phyloP scores from a whole-genome alignment of 2,113 vertebrate genomes.

The Nibea albiflora region DNA sequence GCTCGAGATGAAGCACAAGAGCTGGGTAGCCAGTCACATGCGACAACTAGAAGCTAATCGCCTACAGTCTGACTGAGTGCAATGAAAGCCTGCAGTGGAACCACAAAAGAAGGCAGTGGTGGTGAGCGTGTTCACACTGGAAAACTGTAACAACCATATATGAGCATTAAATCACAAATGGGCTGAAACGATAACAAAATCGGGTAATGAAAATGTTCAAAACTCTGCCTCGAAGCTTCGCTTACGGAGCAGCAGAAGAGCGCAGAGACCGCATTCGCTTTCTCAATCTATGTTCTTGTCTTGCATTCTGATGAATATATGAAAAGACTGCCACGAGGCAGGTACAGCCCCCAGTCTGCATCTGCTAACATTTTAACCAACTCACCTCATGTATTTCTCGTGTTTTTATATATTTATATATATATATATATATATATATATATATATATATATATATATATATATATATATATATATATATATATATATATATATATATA shows the following conservation, averaged over 20 bases:
- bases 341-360: not conserved
- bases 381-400: not conserved
- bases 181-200: not conserved
- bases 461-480: too few species aligned
- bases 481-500: too few species aligned
- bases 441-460: too few species aligned
- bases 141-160: not conserved
- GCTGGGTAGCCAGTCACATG: not conserved
- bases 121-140: not conserved
- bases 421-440: too few species aligned
- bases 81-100: conserved; percentile 34
- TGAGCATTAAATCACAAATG: not conserved
- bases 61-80: conserved; percentile 13
- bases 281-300: not conserved
- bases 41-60: conserved; percentile 28
- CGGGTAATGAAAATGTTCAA: not conserved
- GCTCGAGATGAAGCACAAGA: conserved; percentile 31
- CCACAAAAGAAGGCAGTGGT: not conserved
- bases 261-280: not conserved
- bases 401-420: too few species aligned
- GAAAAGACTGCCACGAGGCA: not conserved
- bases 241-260: not conserved
- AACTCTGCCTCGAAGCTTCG: not conserved
- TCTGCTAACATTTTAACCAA: not conserved
- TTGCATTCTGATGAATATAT: not conserved